phyloP scores from a whole-genome alignment of 2,797 vertebrate species.

The Danio tinwini region DNA sequence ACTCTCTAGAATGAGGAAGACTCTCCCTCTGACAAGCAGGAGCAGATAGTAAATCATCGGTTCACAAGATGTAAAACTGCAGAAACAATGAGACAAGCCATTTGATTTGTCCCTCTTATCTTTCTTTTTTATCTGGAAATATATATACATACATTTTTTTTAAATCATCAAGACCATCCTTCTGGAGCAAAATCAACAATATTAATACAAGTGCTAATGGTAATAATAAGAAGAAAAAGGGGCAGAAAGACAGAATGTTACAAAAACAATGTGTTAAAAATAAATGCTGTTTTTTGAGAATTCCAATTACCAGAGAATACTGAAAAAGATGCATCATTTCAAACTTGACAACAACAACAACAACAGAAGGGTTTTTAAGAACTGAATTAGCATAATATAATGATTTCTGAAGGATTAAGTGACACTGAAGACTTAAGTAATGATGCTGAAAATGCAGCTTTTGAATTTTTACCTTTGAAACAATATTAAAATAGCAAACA shows the following conservation, averaged over 20 bases:
- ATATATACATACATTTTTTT: too few species aligned
- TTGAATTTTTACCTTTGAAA: too few species aligned
- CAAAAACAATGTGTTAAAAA: neutral
- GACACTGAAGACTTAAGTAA: neutral
- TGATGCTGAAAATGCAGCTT: neutral
- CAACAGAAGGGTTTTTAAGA: neutral
- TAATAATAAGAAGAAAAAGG: too few species aligned
- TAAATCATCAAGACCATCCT: too few species aligned
- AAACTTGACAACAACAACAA: neutral
- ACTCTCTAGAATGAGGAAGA: neutral
- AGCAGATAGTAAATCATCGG: neutral
- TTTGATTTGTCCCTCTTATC: neutral
- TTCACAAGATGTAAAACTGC: neutral
- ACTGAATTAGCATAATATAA: neutral
- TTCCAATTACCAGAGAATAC: neutral
- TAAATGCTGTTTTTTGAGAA: neutral
- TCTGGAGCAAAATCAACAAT: too few species aligned
- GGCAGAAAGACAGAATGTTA: neutral
- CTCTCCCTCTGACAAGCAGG: neutral
- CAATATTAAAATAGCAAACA: too few species aligned
- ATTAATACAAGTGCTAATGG: too few species aligned
- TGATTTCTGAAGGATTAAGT: neutral
- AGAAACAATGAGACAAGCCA: neutral
- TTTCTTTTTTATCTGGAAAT: neutral
- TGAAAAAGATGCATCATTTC: neutral